Conservation (phyloP, 1,140 invertebrate species). For the Heliconius himera region DNA sequence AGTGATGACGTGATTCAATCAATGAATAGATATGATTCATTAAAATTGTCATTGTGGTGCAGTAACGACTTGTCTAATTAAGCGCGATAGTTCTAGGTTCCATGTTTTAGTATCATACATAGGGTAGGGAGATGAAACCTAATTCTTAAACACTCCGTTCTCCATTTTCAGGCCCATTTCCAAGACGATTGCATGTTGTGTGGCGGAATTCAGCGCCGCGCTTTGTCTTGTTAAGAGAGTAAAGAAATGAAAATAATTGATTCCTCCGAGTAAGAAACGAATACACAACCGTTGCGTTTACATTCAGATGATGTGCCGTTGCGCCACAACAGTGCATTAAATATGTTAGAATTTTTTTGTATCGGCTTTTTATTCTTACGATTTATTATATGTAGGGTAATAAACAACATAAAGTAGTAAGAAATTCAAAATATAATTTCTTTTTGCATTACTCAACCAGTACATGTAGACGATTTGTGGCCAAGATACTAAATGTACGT, state of each 20-base stretch:
- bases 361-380: background rate
- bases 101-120: no score
- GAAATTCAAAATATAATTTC: background rate
- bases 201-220: no score
- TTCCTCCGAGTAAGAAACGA: no score
- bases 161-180: no score
- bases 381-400: background rate
- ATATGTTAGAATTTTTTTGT: no score
- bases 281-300: no score
- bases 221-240: background rate
- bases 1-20: background rate
- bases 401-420: background rate
- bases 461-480: background rate
- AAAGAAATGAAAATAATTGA: no score
- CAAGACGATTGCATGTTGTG: no score
- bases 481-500: background rate
- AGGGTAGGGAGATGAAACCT: no score
- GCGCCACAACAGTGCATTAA: no score
- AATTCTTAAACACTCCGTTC: no score
- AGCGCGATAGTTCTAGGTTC: background rate
- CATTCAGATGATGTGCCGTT: no score
- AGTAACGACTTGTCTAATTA: background rate
- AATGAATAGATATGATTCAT: constrained; percentile 4
- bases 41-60: background rate
- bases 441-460: background rate